Evolutionary conservation across 2,797 vertebrate genomes (phyloP).

Genomic region (Molossus alvarezi): DNA sequence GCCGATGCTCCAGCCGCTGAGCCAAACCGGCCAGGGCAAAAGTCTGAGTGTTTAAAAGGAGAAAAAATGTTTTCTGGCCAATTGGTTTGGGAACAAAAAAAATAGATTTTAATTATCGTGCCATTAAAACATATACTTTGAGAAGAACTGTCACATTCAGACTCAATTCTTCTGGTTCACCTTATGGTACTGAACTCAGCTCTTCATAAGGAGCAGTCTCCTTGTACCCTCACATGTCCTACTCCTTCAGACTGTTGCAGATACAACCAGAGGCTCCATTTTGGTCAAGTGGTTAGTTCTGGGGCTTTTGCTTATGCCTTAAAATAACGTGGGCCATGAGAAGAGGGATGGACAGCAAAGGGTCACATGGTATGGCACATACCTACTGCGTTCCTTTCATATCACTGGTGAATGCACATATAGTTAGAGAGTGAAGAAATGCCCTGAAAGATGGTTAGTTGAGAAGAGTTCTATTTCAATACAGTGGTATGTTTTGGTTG

Average conservation of each 20-base stretch:
- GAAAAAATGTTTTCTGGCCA: background rate
- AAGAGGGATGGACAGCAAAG: constrained; percentile 4
- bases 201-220: background rate
- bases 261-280: background rate
- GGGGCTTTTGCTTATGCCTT: background rate
- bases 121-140: background rate
- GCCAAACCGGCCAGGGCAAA: background rate
- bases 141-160: background rate
- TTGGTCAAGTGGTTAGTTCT: background rate
- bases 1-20: too few relatives aligned
- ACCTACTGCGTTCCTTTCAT: background rate
- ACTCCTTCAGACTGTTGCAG: background rate
- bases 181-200: background rate
- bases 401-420: background rate
- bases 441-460: background rate
- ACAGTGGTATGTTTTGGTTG: background rate
- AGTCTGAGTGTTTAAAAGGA: background rate
- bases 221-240: background rate
- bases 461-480: background rate
- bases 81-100: background rate
- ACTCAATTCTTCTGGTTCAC: background rate
- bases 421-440: background rate
- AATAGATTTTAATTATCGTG: background rate
- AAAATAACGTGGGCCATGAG: background rate
- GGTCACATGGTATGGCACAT: background rate